These are phyloP conservation scores for Anabas testudineus DNA, from an alignment of 2,797 vertebrate genomes.

Conservation along the genomic window DNA sequence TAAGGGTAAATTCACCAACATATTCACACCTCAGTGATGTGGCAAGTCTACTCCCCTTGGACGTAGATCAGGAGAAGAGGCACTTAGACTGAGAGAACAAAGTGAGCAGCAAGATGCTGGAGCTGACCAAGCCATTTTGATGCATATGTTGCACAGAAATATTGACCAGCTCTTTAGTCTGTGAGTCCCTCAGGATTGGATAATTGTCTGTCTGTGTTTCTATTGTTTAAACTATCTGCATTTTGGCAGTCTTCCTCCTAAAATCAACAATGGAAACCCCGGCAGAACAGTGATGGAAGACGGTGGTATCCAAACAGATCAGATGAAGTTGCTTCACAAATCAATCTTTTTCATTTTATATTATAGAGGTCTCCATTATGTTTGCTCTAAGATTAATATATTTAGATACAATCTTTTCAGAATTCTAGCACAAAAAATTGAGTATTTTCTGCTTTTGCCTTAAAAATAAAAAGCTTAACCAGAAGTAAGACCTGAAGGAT, in stretches of 20 bases:
- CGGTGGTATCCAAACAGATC: conserved; percentile 52
- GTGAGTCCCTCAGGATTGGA: conserved; percentile 79
- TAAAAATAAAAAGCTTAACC: background rate
- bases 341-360: conserved; percentile 55
- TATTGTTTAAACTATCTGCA: conserved; percentile 84
- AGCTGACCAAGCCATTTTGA: conserved; percentile 83
- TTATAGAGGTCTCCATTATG: conserved; percentile 28
- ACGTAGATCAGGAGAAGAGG: conserved; percentile 68
- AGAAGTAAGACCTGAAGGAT: background rate
- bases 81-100: conserved; percentile 66
- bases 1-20: conserved; percentile 76
- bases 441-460: background rate
- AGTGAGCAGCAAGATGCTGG: conserved; percentile 62
- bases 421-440: background rate
- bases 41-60: conserved; percentile 60
- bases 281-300: conserved; percentile 73
- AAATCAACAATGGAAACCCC: conserved; percentile 74
- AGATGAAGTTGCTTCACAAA: conserved; percentile 25
- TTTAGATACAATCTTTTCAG: conserved; percentile 11
- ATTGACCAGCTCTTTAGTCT: conserved; percentile 87
- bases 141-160: conserved; percentile 81
- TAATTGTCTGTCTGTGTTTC: conserved; percentile 86
- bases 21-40: conserved; percentile 72
- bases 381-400: conserved; percentile 15
- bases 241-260: conserved; percentile 77